Evolutionary conservation across 2,888 invertebrate genomes (phyloP).

Genomic region (Hydrotaea cyrtoneurina): DNA sequence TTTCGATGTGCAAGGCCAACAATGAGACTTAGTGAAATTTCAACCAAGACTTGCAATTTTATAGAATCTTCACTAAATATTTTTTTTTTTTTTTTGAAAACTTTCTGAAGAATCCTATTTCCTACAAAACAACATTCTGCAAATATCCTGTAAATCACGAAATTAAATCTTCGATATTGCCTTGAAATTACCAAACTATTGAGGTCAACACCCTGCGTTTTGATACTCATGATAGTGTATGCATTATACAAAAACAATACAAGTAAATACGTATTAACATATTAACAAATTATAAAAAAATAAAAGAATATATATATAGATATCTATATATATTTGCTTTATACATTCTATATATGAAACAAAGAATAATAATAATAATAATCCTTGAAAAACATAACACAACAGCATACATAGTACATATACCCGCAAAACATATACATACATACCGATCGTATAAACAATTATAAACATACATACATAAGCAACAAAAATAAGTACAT

Average conservation of each 20-base stretch:
- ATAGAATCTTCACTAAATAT: too few species aligned
- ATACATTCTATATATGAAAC: constrained; percentile 42
- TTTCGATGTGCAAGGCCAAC: too few species aligned
- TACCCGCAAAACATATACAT: neutral
- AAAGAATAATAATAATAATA: constrained; percentile 25
- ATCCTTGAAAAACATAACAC: constrained; percentile 2
- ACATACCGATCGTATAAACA: neutral
- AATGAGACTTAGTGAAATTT: too few species aligned
- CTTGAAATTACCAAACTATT: neutral
- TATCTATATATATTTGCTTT: constrained; percentile 48
- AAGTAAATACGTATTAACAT: constrained; percentile 58
- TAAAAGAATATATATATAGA: constrained; percentile 36
- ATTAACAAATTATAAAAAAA: constrained; percentile 42
- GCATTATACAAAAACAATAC: constrained; percentile 65
- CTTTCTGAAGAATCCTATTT: too few species aligned
- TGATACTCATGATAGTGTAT: constrained; percentile 12
- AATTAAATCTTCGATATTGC: neutral
- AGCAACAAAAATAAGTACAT: constrained; percentile 1
- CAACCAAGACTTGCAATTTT: too few species aligned
- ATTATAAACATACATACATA: neutral
- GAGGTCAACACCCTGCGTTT: neutral
- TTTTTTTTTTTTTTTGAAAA: too few species aligned
- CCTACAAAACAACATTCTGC: too few species aligned
- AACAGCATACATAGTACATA: constrained; percentile 8
- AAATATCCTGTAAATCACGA: too few species aligned